Conservation (phyloP, 2,113 vertebrate species). For the Emberiza fucata region DNA sequence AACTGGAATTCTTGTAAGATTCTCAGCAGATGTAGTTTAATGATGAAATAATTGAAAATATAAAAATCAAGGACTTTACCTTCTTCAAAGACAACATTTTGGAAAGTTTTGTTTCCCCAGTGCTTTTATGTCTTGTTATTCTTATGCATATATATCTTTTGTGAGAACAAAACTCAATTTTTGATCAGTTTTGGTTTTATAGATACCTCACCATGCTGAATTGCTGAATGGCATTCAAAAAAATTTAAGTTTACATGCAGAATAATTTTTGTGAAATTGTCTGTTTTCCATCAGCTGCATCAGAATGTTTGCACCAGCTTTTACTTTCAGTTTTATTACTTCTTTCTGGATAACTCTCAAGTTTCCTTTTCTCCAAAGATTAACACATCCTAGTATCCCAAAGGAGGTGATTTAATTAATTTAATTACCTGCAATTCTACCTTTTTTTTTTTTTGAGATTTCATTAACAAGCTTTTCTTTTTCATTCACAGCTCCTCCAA, state of each 20-base stretch:
- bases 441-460: not conserved
- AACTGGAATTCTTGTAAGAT: not conserved
- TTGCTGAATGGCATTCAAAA: not conserved
- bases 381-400: not conserved
- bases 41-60: conserved; percentile 1
- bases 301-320: not conserved
- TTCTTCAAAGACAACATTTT: not conserved
- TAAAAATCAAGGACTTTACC: not conserved
- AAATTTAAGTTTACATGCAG: not conserved
- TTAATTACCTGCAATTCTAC: conserved; percentile 4
- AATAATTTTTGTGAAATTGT: not conserved
- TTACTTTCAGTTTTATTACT: not conserved
- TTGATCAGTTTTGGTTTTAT: not conserved
- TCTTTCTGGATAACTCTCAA: not conserved
- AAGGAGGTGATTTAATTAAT: conserved; percentile 6
- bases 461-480: not conserved
- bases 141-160: not conserved
- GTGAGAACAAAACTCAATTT: not conserved
- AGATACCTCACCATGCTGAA: not conserved
- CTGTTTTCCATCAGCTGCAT: not conserved
- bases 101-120: not conserved
- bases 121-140: not conserved
- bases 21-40: not conserved
- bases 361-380: not conserved
- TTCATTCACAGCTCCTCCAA: not conserved